Percentiles rank a stretch among this genome's conserved stretches.
Conservation (phyloP, 2,113 vertebrate genomes). For the Neotragus moschatus region DNA sequence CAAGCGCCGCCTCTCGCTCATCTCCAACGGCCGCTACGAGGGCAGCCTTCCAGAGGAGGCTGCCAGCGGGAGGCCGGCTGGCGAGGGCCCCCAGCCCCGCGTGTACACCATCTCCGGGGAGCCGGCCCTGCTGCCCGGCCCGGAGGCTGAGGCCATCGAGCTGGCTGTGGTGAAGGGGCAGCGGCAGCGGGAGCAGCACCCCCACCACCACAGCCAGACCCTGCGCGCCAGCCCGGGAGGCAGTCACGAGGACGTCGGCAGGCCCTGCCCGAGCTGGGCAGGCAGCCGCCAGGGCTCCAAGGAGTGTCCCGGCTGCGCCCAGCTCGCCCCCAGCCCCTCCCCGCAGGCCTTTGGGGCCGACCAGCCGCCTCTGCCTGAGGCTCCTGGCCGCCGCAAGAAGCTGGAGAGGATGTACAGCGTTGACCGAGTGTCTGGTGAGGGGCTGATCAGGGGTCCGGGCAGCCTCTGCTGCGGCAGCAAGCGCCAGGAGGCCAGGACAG, state of each 20-base stretch:
- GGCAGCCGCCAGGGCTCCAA: conserved; percentile 86
- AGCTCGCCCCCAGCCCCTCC: conserved; percentile 80
- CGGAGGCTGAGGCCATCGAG: conserved; percentile 87
- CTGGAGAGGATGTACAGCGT: conserved; percentile 96
- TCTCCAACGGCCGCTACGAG: conserved; percentile 84
- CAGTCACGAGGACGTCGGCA: conserved; percentile 81
- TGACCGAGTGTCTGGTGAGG: conserved; percentile 88
- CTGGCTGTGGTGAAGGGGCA: conserved; percentile 89
- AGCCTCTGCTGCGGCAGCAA: too few species aligned
- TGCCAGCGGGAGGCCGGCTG: conserved; percentile 65
- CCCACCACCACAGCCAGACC: conserved; percentile 83
- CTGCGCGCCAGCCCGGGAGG: conserved; percentile 85
- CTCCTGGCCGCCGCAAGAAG: conserved; percentile 86
- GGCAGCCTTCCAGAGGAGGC: conserved; percentile 86
- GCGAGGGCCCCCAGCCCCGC: conserved; percentile 83
- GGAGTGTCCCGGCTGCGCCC: conserved; percentile 83
- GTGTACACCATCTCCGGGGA: conserved; percentile 95
- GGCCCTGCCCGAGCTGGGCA: conserved; percentile 84
- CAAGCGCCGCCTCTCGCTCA: conserved; percentile 87
- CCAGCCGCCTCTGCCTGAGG: conserved; percentile 79
- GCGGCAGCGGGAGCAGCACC: conserved; percentile 65
- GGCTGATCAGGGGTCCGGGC: rapidly evolving
- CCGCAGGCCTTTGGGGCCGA: conserved; percentile 90
- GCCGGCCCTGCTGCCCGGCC: conserved; percentile 87
- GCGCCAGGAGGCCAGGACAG: neutral